Conservation (phyloP, 2,888 invertebrate genomes). For the Netelia melanura region DNA sequence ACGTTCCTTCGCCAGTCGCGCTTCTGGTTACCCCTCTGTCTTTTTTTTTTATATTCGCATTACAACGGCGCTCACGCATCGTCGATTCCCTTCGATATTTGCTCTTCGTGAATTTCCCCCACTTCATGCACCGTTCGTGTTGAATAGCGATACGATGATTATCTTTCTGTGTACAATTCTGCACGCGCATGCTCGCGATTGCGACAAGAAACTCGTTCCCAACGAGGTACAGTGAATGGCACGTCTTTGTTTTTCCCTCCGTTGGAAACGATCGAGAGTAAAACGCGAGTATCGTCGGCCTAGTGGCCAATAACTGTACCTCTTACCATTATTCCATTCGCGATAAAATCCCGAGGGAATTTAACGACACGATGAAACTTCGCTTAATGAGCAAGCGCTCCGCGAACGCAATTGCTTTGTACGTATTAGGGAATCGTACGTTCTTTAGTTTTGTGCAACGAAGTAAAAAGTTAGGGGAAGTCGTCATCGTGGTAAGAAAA, state of each 20-base stretch:
- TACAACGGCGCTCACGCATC: conserved; percentile 27
- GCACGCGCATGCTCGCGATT: background rate
- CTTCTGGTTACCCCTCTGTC: conserved; percentile 31
- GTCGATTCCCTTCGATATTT: conserved; percentile 23
- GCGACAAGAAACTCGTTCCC: conserved; percentile 2
- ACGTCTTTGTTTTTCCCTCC: background rate
- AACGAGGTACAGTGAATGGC: background rate
- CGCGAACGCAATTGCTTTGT: background rate
- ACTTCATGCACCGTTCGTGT: background rate
- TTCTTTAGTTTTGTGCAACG: background rate
- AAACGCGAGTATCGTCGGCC: background rate
- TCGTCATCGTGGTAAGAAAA: background rate
- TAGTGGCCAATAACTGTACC: background rate
- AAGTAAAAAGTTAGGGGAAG: background rate
- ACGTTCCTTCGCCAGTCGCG: background rate
- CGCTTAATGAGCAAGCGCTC: conserved; percentile 43
- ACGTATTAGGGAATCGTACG: background rate
- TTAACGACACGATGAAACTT: conserved; percentile 34
- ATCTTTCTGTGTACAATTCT: conserved; percentile 27
- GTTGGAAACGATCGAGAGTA: background rate
- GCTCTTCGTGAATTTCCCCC: background rate
- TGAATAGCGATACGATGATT: conserved; percentile 4
- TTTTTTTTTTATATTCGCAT: conserved; percentile 7
- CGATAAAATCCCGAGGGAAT: conserved; percentile 34
- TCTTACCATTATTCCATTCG: background rate